Evolutionary conservation across 35 echinoderm and acorn worm species (phyloP).

Genomic region (Stichopus chloronotus): DNA sequence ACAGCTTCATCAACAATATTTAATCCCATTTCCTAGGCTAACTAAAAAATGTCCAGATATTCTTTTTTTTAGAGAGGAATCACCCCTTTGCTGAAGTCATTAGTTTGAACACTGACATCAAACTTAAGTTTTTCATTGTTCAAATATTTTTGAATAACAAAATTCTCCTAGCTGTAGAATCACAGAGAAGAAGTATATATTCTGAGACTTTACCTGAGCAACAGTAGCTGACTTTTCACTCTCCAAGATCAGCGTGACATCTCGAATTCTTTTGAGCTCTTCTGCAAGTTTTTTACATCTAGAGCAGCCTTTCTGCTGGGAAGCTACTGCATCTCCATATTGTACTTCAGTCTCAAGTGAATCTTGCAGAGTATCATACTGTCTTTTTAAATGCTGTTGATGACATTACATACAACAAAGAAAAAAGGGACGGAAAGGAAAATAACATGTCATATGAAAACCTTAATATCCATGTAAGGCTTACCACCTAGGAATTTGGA

Average conservation of each 20-base stretch:
- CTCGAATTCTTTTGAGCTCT: not conserved
- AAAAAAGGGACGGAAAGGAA: not conserved
- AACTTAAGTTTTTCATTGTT: too few relatives aligned
- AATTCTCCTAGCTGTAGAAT: too few relatives aligned
- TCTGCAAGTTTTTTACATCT: not conserved
- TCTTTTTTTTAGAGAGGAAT: too few relatives aligned
- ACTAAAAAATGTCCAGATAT: too few relatives aligned
- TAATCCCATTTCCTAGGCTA: too few relatives aligned
- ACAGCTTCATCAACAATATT: too few relatives aligned
- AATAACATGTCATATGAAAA: not conserved
- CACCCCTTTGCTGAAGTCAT: too few relatives aligned
- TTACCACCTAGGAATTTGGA: too few relatives aligned
- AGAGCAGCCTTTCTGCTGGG: not conserved
- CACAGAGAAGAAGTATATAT: not conserved
- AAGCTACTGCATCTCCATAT: not conserved
- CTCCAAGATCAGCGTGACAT: not conserved
- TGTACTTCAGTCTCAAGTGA: slow-evolving; percentile 13
- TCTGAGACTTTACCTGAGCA: slow-evolving; percentile 7
- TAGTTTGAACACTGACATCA: too few relatives aligned
- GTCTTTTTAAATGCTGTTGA: slow-evolving; percentile 21
- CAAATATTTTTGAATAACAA: too few relatives aligned
- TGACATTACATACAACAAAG: not conserved
- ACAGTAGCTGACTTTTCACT: slow-evolving; percentile 33
- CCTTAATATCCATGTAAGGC: too few relatives aligned
- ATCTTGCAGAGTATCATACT: slow-evolving; percentile 16